phyloP scores from a whole-genome alignment of 2,888 invertebrate species.

The Gymnoscelis rufifasciata region DNA sequence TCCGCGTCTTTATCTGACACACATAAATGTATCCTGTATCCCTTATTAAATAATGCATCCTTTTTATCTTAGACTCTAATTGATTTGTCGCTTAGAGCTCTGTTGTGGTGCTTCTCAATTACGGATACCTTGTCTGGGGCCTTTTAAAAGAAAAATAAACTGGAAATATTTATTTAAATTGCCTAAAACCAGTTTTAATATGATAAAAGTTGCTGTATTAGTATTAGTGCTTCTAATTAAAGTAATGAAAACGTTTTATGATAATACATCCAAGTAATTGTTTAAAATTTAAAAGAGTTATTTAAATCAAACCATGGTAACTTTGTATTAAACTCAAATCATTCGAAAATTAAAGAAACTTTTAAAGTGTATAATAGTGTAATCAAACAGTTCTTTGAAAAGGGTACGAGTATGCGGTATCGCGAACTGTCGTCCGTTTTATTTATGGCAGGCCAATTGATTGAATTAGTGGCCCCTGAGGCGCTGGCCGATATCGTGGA shows the following conservation, averaged over 20 bases:
- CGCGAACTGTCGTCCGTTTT: constrained; percentile 64
- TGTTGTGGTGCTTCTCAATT: constrained; percentile 71
- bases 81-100: constrained; percentile 71
- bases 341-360: no score
- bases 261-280: no score
- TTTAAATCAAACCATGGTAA: no score
- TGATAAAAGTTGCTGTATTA: no score
- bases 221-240: no score
- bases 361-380: no score
- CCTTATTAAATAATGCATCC: constrained; percentile 63
- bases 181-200: no score
- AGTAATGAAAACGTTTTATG: no score
- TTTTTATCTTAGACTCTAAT: constrained; percentile 69
- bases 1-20: constrained; percentile 39
- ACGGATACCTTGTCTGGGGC: constrained; percentile 52
- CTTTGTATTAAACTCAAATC: no score
- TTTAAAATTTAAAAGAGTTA: no score
- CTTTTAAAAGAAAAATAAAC: constrained; percentile 9
- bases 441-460: constrained; percentile 75
- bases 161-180: no score
- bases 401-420: constrained; percentile 51
- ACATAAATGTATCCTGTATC: constrained; percentile 44
- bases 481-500: constrained; percentile 58
- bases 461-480: constrained; percentile 75
- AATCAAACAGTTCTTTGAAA: constrained; percentile 10